These are phyloP conservation scores for Cheilosia vulpina DNA, from an alignment of 2,888 invertebrate genomes.

Conservation along the genomic window DNA sequence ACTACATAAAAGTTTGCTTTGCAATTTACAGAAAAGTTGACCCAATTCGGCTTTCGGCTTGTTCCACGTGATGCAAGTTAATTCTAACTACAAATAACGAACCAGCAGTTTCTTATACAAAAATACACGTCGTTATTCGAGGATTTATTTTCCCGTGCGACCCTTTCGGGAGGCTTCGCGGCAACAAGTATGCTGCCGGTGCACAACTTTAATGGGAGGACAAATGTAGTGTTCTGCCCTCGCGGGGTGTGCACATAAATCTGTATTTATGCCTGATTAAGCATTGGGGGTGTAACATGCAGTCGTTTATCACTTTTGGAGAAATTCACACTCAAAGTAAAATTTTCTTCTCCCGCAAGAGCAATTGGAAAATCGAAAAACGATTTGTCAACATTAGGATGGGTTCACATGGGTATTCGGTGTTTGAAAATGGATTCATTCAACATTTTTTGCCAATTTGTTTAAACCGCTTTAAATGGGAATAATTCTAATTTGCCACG, in stretches of 20 bases:
- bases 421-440: no score
- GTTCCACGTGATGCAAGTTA: not conserved
- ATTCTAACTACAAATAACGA: not conserved
- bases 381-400: not conserved
- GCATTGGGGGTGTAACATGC: not conserved
- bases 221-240: not conserved
- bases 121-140: not conserved
- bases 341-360: not conserved
- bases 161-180: not conserved
- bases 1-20: no score
- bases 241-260: not conserved
- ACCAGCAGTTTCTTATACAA: not conserved
- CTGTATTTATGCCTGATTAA: conserved; percentile 1
- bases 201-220: not conserved
- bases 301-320: not conserved
- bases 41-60: not conserved
- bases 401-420: not conserved
- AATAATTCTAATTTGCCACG: no score
- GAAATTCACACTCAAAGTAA: not conserved
- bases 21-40: not conserved
- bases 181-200: not conserved
- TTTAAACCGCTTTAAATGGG: no score
- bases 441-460: no score
- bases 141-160: not conserved
- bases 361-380: conserved; percentile 1